Evolutionary conservation across 2,113 vertebrate species (phyloP).

Genomic region (Bothrops jararaca): DNA sequence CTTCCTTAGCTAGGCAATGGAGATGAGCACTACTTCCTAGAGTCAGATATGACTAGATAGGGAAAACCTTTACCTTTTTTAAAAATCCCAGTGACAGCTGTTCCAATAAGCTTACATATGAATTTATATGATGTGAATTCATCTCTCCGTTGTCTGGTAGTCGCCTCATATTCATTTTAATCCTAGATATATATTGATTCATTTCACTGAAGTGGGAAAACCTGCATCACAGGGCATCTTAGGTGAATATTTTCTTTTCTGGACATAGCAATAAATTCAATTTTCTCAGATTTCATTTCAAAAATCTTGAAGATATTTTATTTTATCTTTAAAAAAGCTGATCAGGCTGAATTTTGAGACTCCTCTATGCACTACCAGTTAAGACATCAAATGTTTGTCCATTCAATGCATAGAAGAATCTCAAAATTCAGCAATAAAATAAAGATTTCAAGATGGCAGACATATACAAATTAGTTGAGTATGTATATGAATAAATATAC

Average conservation of each 20-base stretch:
- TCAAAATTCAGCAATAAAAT: not conserved
- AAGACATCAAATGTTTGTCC: not conserved
- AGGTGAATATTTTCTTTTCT: not conserved
- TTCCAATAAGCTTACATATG: slow-evolving; percentile 30
- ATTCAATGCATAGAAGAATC: not conserved
- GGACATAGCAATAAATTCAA: not conserved
- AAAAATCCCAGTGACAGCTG: not conserved
- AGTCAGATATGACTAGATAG: not conserved
- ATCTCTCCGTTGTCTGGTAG: not conserved
- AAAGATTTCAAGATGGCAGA: not conserved
- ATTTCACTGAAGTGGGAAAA: not conserved
- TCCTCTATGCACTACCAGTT: not conserved
- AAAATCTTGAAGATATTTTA: not conserved
- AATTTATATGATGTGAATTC: slow-evolving; percentile 20
- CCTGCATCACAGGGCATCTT: not conserved
- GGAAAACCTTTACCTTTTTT: not conserved
- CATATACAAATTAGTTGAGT: not conserved
- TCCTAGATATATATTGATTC: not conserved
- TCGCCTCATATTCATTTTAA: not conserved
- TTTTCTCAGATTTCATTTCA: not conserved
- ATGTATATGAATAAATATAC: not conserved
- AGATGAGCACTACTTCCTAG: not conserved
- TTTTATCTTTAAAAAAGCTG: not conserved
- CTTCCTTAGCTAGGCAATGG: not conserved
- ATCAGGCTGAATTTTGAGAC: not conserved